A percentile compares a stretch with the other conserved stretches of the same genome.
These are phyloP conservation scores for Zootermopsis nevadensis DNA, from an alignment of 2,888 invertebrate genomes.

Conservation along the genomic window DNA sequence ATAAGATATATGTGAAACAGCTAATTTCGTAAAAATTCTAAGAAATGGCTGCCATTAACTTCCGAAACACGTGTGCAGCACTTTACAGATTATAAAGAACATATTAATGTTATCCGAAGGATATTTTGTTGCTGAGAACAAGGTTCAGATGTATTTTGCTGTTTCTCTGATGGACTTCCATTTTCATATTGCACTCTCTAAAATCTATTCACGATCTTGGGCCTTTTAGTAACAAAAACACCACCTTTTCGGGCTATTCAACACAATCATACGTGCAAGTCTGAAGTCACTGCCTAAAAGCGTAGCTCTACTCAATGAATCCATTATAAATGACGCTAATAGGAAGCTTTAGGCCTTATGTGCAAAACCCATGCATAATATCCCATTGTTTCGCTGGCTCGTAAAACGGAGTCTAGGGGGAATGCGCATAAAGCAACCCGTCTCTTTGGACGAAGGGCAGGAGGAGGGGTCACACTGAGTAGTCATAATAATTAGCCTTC, in stretches of 20 bases:
- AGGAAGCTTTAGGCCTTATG: slow-evolving; percentile 4
- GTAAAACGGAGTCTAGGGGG: background rate
- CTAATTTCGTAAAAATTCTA: too few species aligned
- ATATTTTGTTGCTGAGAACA: too few species aligned
- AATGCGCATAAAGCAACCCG: background rate
- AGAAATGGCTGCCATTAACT: too few species aligned
- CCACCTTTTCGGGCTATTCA: background rate
- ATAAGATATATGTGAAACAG: too few species aligned
- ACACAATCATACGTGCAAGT: background rate
- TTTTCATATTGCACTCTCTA: too few species aligned
- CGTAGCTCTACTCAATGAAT: slow-evolving; percentile 35
- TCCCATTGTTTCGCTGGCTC: background rate
- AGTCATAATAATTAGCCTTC: background rate
- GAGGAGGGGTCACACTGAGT: background rate
- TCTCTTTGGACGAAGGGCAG: background rate
- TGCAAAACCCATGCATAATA: background rate
- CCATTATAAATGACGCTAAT: slow-evolving; percentile 29
- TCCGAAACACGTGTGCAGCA: too few species aligned
- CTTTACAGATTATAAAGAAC: too few species aligned
- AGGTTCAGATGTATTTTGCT: too few species aligned
- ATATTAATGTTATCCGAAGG: too few species aligned
- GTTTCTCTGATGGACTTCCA: too few species aligned
- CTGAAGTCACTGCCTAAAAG: slow-evolving; percentile 47
- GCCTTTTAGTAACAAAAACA: too few species aligned
- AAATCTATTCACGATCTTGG: too few species aligned